Percentiles rank a stretch among this genome's conserved stretches.
phyloP scores from a whole-genome alignment of 2,113 vertebrate genomes.

The Chamaea fasciata region DNA sequence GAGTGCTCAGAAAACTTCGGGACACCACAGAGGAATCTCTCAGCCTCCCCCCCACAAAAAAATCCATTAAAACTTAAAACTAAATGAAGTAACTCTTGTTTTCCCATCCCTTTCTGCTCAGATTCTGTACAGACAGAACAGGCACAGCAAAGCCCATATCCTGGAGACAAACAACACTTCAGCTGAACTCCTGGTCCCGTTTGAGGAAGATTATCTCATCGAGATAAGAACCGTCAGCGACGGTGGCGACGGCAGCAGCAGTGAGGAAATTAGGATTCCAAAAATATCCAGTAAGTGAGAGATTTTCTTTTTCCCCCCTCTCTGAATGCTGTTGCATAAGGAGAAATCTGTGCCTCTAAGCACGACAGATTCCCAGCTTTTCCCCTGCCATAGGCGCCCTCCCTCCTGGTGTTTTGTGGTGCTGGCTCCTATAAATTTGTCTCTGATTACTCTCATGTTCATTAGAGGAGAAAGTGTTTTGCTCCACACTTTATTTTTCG shows the following conservation, averaged over 20 bases:
- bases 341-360: background rate
- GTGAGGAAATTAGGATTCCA: slow-evolving; percentile 86
- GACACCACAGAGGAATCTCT: background rate
- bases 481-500: background rate
- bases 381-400: background rate
- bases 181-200: slow-evolving; percentile 81
- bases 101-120: slow-evolving; percentile 23
- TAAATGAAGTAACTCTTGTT: background rate
- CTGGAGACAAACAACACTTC: slow-evolving; percentile 88
- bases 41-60: background rate
- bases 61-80: background rate
- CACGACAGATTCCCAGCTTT: background rate
- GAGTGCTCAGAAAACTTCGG: background rate
- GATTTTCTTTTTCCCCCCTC: background rate
- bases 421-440: background rate
- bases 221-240: slow-evolving; percentile 86
- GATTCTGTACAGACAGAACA: slow-evolving; percentile 84
- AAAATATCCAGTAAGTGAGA: slow-evolving; percentile 83
- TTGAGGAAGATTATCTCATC: slow-evolving; percentile 86
- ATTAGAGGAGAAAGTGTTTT: background rate
- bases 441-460: background rate
- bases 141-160: slow-evolving; percentile 74
- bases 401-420: background rate
- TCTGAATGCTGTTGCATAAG: background rate
- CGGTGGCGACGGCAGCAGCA: slow-evolving; percentile 87